phyloP scores from a whole-genome alignment of 2,113 vertebrate genomes.

The Uria aalge region DNA sequence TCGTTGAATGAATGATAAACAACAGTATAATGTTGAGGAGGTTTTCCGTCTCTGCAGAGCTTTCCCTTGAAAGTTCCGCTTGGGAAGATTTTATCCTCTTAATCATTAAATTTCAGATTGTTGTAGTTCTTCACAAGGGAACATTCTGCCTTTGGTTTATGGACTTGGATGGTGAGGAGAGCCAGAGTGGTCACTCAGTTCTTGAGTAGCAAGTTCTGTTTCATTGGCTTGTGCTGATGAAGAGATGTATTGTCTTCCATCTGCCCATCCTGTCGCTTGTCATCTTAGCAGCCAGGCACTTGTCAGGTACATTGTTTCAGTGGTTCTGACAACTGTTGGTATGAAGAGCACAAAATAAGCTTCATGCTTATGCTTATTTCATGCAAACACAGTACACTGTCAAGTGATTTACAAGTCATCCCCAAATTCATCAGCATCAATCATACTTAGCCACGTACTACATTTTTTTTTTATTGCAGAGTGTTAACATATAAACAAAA shows the following conservation, averaged over 20 bases:
- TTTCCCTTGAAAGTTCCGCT: not conserved
- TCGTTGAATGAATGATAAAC: not conserved
- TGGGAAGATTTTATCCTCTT: not conserved
- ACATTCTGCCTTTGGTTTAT: not conserved
- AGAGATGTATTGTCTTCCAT: not conserved
- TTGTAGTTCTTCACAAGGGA: not conserved
- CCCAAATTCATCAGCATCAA: not conserved
- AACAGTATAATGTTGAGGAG: accelerated
- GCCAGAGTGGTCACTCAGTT: not conserved
- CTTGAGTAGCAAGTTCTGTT: not conserved
- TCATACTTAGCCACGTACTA: not conserved
- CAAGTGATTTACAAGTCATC: not conserved
- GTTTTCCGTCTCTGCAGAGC: not conserved
- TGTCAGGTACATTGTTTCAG: too few species aligned
- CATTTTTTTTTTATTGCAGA: not conserved
- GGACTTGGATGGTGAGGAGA: not conserved
- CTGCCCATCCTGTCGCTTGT: not conserved
- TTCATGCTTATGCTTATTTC: not conserved
- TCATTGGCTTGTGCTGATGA: not conserved
- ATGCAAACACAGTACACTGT: not conserved
- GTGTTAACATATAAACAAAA: not conserved
- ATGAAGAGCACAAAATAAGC: not conserved
- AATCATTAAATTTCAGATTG: not conserved
- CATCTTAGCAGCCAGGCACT: not conserved
- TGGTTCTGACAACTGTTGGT: not conserved